Evolutionary conservation across 2,888 invertebrate species (phyloP), one percentile per base, ranked within the genome.

Genomic region (Blastobasis lacticolella): DNA sequence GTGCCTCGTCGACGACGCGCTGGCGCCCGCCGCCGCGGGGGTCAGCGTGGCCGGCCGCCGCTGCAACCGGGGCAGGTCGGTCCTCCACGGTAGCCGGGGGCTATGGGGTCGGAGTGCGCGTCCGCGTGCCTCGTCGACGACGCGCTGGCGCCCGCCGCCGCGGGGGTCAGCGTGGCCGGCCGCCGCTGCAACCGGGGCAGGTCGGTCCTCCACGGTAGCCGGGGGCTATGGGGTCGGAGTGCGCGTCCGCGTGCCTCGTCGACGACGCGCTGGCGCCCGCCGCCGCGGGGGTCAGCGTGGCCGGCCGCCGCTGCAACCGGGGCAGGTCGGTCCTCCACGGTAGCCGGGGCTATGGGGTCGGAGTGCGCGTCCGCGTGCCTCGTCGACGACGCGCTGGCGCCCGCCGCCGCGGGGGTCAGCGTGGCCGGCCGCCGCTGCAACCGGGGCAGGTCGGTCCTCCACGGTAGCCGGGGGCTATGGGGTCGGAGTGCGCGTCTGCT

Each of bases 281-380:
- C 6, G 94, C 94, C 49, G 92, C 92, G 0, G 95, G 95, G 0
- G 90, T 95, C 42, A 91, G 91, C 58, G 88, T 92, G 0, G 91
- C 92, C 9, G 90, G 90, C 1, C 85, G 95, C 52, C 81, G 90
- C 37, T 95, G 95, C 63, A 91, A 92, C 48, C 91, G 92, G 59
- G 92, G 93, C 8, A 90, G 92, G 92, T 93, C 3, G 23, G 23
- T 23, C 23, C 23, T 23, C 1, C 23, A 23, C 23, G 23, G 23
- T 23, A 23, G 23, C 23, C 23, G 38, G 94, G 93, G 83, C 89
- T 1, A 72, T 89, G 1, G 92, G 90, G 81, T 90, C 92, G 1
- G 94, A 93, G 57, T 95, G 95, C 63, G 94, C 94, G 6, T 95
- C 95, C 0, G 93, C 94, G 0, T 95, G 95, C 62, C 80, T 95